Base-by-base conservation (phyloP, 30 jellyfish, hydroid and myxozoan genomes). In the Sanderia malayensis region DNA sequence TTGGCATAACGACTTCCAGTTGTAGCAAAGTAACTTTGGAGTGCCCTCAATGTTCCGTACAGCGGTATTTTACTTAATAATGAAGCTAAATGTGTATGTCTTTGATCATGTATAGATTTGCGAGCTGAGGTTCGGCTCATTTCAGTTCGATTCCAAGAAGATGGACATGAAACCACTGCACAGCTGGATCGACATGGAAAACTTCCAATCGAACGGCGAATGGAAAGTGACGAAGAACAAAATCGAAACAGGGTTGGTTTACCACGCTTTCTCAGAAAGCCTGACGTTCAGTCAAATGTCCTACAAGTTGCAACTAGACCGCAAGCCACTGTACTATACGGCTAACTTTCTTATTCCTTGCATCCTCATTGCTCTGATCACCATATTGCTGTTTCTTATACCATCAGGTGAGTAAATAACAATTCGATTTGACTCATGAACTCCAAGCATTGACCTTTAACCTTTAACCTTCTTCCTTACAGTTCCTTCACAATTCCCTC, bases 361-460 rank as follows among this genome's bases (percentile, higher is more conserved):
- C 55, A 62, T 68, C 4, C 86, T 84, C n/a, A 75, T 84, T 58
- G 89, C 86, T 3, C n/a, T 75, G 45, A 75, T 84, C 32, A 84
- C 95, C 15, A 61, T 84, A 17, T 44, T 84, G 82, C 90, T 84
- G 81, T 84, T 84, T 52, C 90, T 84, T 45, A 84, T 84, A 28
- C 95, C 95, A 2, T 72, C 95, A 33, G 90, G 95, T 74, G 55
- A 63, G 95, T n/a, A n/a, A n/a, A n/a, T n/a, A n/a, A n/a, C n/a
- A n/a, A n/a, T n/a, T n/a, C n/a, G n/a, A n/a, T n/a, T n/a, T n/a
- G n/a, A n/a, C n/a, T n/a, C n/a, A n/a, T n/a, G n/a, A n/a, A n/a
- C n/a, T n/a, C n/a, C n/a, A n/a, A n/a, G n/a, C n/a, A n/a, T n/a
- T n/a, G n/a, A n/a, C n/a, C n/a, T n/a, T n/a, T n/a, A n/a, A n/a